Base-by-base conservation (phyloP, 2,888 invertebrate species). In the Andrena fulva region DNA sequence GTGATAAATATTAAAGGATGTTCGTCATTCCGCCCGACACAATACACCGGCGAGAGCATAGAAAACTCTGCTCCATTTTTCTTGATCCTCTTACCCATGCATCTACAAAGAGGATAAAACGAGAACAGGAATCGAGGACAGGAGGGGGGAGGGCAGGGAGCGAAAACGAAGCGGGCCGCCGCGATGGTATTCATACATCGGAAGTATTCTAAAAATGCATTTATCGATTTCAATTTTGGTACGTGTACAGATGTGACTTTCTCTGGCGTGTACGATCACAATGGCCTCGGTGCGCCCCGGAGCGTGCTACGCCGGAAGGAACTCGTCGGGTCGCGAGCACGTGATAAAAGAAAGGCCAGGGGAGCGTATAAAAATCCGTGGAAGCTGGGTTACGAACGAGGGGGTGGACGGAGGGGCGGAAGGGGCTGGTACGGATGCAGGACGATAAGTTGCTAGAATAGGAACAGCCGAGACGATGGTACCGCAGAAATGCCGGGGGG, bases 401-500 rank as follows among this genome's bases (percentile, higher is more conserved):
- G 27, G 52, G 74, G 67, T n/a, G 72, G 56, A 56, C 60, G 12
- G 24, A 59, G 56, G 42, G 12, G 42, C 42, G 42, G 12, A 73
- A 33, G 27, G 7, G 12, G 1, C 8, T 50, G 52, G 66, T 52
- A 64, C 64, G 77, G 60, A 81, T 82, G 82, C 42, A 27, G 64
- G 69, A 77, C 59, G 69, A 73, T 77, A 82, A 73, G 82, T 73
- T 63, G 35, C 60, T 75, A 62, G 80, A 70, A 76, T 62, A 52
- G 64, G 50, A 64, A 69, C 75, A 69, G 84, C 62, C 50, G 63
- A 56, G 29, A 77, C 54, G 79, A 59, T 29, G 68, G 76, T 74
- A 82, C 27, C 62, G 35, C 60, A 63, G 69, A 76, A 77, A 85
- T 42, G 71, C 63, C 42, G 62, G 35, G 54, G 31, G 77, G 77